phyloP scores from a whole-genome alignment of 2,797 vertebrate genomes.

The Australoheros facetus region DNA sequence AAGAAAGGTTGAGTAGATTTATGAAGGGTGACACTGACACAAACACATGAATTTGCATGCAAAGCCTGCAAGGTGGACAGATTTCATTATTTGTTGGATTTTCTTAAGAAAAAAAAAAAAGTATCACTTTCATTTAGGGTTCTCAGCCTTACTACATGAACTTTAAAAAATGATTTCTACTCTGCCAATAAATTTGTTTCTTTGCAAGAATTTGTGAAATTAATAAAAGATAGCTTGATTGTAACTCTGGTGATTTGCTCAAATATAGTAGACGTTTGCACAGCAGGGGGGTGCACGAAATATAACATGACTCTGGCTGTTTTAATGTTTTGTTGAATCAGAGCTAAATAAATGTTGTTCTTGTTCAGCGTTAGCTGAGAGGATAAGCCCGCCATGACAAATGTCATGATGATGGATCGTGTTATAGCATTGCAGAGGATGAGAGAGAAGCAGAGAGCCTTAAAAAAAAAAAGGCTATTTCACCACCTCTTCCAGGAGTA shows the following conservation, averaged over 20 bases:
- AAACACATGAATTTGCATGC: constrained; percentile 1
- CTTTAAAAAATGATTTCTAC: background rate
- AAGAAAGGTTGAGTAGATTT: constrained; percentile 25
- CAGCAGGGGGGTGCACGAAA: background rate
- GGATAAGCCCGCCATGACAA: constrained; percentile 17
- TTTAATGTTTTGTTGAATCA: constrained; percentile 10
- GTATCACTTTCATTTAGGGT: background rate
- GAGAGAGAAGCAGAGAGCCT: background rate
- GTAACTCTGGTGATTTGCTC: background rate
- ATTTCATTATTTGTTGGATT: background rate
- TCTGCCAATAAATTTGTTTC: background rate
- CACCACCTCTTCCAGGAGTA: background rate
- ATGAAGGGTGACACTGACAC: background rate
- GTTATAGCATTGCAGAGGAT: background rate
- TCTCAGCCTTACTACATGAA: background rate
- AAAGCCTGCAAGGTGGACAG: background rate
- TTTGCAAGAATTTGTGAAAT: background rate
- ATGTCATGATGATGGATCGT: constrained; percentile 3
- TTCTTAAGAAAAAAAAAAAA: background rate
- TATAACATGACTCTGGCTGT: background rate
- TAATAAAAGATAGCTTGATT: background rate
- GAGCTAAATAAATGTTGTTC: constrained; percentile 18
- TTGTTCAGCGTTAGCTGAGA: background rate
- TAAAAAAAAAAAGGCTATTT: background rate
- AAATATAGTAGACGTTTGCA: background rate